Base-by-base conservation (phyloP, 2,797 vertebrate species). In the Spea hammondii region DNA sequence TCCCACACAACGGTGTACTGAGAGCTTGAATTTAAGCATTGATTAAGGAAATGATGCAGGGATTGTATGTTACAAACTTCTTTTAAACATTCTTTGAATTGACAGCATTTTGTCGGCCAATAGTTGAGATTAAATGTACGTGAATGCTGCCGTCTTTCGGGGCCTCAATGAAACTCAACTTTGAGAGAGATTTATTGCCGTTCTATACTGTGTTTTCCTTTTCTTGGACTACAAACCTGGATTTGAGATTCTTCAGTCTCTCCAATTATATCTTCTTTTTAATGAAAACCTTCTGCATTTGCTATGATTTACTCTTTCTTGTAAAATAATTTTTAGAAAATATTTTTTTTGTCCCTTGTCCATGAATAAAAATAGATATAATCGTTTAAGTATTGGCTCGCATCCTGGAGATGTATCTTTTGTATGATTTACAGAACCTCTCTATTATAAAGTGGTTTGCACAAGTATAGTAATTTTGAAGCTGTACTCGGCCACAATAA, bases 101-200 rank as follows among this genome's bases (percentile, higher is more conserved):
- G 74, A 80, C 70, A 82, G 54, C 76, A 62, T 77, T 84, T 86
- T 86, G 62, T 83, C 87, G 84, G 64, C 77, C 83, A 81, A 84
- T 85, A 84, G 76, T 77, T 0, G 44, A 84, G 83, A 83, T 80
- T 83, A 76, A 78, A 70, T 82, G 80, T 47, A 17, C 83, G 85
- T 87, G 79, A 84, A 79, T 50, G 65, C 83, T 32, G 82, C 83
- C 81, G 51, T 5, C 32, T 81, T 84, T 80, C 83, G 83, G 65
- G 47, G 64, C 60, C 1, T 84, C 83, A 65, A 83, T 82, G 85
- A 87, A 85, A 80, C 80, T 79, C 76, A 85, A 13, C 79, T 76
- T 32, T 83, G 80, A 76, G 53, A 47, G 80, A 69, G 84, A 85
- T 88, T 86, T 87, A 83, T 86, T 83, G 76, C 80, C 11, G 70